Percentiles rank a stretch among this genome's conserved stretches.
phyloP scores from a whole-genome alignment of 2,888 invertebrate genomes.

The Seira ritae region DNA sequence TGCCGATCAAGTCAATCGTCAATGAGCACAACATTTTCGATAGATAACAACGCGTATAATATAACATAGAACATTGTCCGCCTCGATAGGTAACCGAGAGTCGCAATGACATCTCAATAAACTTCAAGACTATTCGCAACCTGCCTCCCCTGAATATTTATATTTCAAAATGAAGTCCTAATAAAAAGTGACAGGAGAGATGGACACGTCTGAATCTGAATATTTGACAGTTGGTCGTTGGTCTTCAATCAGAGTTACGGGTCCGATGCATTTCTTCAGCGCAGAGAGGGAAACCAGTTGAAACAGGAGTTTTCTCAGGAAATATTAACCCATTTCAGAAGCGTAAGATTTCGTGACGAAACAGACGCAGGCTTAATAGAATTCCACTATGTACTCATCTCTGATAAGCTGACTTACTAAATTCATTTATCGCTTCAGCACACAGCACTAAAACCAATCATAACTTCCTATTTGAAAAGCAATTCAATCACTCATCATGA shows the following conservation, averaged over 20 bases:
- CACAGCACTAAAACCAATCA: too few relatives aligned
- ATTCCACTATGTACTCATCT: too few relatives aligned
- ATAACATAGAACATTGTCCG: background rate
- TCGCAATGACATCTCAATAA: background rate
- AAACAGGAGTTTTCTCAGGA: background rate
- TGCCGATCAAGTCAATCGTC: constrained; percentile 31
- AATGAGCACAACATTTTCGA: background rate
- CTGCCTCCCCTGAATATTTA: background rate
- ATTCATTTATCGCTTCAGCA: too few relatives aligned
- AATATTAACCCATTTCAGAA: too few relatives aligned
- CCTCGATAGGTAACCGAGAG: too few relatives aligned
- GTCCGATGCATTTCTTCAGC: background rate
- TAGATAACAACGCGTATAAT: background rate
- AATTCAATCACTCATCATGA: too few relatives aligned
- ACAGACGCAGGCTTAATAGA: too few relatives aligned
- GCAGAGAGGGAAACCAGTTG: background rate
- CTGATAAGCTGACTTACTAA: too few relatives aligned
- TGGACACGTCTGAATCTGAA: background rate
- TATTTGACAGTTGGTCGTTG: background rate
- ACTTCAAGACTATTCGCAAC: background rate
- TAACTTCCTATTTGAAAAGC: too few relatives aligned
- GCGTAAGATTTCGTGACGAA: too few relatives aligned
- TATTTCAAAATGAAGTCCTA: background rate
- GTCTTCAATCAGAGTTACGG: background rate
- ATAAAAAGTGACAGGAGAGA: background rate